A percentile compares a stretch with the other conserved stretches of the same genome.
Conservation (phyloP, 2,888 invertebrate species). For the Amiota communis region DNA sequence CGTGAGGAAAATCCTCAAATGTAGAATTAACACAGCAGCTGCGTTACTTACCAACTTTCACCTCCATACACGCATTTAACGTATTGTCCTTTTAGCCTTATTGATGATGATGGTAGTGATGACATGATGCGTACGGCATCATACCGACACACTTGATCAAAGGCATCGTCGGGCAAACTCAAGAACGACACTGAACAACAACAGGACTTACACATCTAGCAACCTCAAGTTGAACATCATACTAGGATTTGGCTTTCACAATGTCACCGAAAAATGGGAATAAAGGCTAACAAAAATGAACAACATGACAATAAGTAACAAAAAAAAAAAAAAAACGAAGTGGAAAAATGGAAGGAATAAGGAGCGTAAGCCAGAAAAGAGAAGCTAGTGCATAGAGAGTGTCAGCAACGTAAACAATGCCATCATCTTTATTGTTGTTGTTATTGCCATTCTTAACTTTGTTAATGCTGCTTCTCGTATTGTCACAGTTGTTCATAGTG, state of each 20-base stretch:
- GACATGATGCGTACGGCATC: not conserved
- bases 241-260: conserved; percentile 24
- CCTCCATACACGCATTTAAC: conserved; percentile 60
- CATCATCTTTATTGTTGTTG: conserved; percentile 22
- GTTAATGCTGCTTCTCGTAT: conserved; percentile 43
- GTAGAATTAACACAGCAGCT: conserved; percentile 22
- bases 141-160: conserved; percentile 20
- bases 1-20: conserved; percentile 17
- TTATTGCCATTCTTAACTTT: conserved; percentile 27
- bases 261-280: conserved; percentile 22
- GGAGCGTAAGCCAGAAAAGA: no score
- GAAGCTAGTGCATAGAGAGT: not conserved
- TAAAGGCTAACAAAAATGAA: conserved; percentile 9
- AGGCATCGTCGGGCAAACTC: not conserved
- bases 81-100: conserved; percentile 68
- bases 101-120: conserved; percentile 59
- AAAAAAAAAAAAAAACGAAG: not conserved
- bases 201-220: not conserved
- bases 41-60: conserved; percentile 28
- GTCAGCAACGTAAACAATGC: conserved; percentile 20
- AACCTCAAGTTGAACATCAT: conserved; percentile 22
- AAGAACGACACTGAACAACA: not conserved
- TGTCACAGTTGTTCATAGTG: conserved; percentile 68
- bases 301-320: not conserved
- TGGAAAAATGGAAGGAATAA: not conserved